Base-by-base conservation (phyloP, 2,797 vertebrate genomes). In the Peromyscus attwateri region DNA sequence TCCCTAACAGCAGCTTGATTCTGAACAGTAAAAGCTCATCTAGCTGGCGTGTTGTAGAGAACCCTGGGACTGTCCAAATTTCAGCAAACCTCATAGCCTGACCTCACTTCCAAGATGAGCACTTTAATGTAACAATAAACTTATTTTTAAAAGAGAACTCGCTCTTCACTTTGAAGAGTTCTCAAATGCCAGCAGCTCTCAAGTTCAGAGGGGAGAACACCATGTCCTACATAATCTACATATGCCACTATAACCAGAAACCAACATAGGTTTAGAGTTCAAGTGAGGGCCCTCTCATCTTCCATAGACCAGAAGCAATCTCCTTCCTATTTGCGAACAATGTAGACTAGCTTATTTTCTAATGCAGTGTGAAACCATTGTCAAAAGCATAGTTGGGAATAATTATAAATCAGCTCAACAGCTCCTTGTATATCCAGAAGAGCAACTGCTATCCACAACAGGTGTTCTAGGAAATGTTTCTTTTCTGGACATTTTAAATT, bases 81-180 rank as follows among this genome's bases (percentile, higher is more conserved):
- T 93, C 27, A 71, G 23, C 34, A 64, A 13, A 13, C 68, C 62
- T 80, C 64, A 76, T 73, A 16, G 4, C n/a, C n/a, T 64, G 0
- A 55, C 46, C 76, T 64, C 3, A 27, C 81, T 91, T 76, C 90
- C 19, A 96, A 89, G 23, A 70, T 77, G 91, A 85, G 71, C 60
- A 87, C 40, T 23, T 57, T 49, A 40, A 60, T 14, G 29, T 37
- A 79, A 13, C 40, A n/a, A n/a, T n/a, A 14, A 49, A 25, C 31
- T 14, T 85, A 49, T 85, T 49, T 75, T 85, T n/a, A 13, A 40
- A 62, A 62, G 11, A 23, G 12, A 85, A 88, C 19, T 62, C 29
- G 34, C 5, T 52, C 57, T 34, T 73, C 27, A 7, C 40, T 90
- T 92, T 85, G 46, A 93, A 60, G 64, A 60, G 2, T 80, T 96